These are phyloP conservation scores for Etheostoma perlongum DNA, from an alignment of 2,797 vertebrate genomes.

Conservation along the genomic window DNA sequence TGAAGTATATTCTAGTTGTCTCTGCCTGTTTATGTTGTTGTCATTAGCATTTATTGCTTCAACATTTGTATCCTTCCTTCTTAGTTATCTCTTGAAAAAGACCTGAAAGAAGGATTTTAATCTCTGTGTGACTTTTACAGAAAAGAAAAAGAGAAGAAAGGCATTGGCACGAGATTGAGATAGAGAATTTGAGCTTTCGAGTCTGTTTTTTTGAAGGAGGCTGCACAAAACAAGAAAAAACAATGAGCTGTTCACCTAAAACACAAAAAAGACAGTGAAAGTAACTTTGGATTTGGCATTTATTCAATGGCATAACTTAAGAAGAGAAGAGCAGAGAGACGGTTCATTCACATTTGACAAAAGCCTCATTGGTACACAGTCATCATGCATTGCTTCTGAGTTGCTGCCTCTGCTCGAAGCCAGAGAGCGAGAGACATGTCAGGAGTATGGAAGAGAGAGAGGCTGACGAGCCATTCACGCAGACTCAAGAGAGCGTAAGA, in stretches of 20 bases:
- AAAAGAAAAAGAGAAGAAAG: neutral
- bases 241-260: neutral
- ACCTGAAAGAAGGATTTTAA: neutral
- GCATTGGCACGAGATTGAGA: neutral
- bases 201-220: neutral
- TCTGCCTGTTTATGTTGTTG: neutral
- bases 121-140: neutral
- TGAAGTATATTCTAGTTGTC: neutral
- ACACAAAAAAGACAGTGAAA: neutral
- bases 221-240: neutral
- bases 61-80: neutral
- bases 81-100: neutral
- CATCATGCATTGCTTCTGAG: conserved; percentile 39
- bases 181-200: too few relatives aligned
- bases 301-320: neutral
- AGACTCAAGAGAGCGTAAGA: conserved; percentile 14
- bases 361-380: conserved; percentile 29
- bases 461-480: conserved; percentile 29
- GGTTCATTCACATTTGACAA: conserved; percentile 29
- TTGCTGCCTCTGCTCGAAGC: conserved; percentile 40
- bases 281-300: neutral
- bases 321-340: conserved; percentile 14
- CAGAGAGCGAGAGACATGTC: conserved; percentile 1
- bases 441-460: conserved; percentile 34
- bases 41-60: neutral